These are phyloP conservation scores for Drosophila pseudoananassae DNA, from an alignment of 1,140 invertebrate genomes.

Conservation along the genomic window DNA sequence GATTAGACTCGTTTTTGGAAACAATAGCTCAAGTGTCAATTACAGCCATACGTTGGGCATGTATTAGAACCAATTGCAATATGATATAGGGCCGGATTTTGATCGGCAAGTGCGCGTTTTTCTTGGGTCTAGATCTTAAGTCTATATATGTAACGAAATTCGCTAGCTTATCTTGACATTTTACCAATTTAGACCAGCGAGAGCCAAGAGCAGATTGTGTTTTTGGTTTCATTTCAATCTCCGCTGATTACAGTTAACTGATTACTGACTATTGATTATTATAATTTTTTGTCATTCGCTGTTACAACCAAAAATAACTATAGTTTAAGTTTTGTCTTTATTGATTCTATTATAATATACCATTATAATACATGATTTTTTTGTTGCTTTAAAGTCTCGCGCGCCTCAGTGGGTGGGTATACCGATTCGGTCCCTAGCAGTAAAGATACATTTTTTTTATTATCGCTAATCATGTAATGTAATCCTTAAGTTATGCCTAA, in stretches of 20 bases:
- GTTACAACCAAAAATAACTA: slow-evolving; percentile 40
- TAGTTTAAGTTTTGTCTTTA: slow-evolving; percentile 33
- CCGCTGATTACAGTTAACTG: background rate
- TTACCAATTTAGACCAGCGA: slow-evolving; percentile 1
- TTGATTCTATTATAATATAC: slow-evolving; percentile 5
- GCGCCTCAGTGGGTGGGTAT: background rate
- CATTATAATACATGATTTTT: background rate
- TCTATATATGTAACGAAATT: slow-evolving; percentile 45
- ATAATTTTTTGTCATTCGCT: slow-evolving; percentile 7
- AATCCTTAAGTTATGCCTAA: slow-evolving; percentile 52
- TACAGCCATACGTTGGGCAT: slow-evolving; percentile 8
- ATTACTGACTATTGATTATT: slow-evolving; percentile 1
- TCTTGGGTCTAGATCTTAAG: slow-evolving; percentile 58
- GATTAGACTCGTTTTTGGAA: slow-evolving; percentile 2
- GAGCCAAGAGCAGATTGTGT: slow-evolving; percentile 7
- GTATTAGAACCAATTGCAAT: slow-evolving; percentile 32
- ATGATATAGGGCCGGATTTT: slow-evolving; percentile 36
- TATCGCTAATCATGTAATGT: slow-evolving; percentile 38
- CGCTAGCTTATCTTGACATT: slow-evolving; percentile 43
- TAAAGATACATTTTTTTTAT: slow-evolving; percentile 14
- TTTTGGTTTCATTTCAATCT: slow-evolving; percentile 5
- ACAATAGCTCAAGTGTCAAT: slow-evolving; percentile 29
- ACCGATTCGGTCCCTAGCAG: slow-evolving; percentile 3
- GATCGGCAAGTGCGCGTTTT: slow-evolving; percentile 43
- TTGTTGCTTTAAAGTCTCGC: slow-evolving; percentile 2